A percentile compares a stretch with the other conserved stretches of the same genome.
phyloP scores from a whole-genome alignment of 2,797 vertebrate genomes.

The Gastrophryne carolinensis region DNA sequence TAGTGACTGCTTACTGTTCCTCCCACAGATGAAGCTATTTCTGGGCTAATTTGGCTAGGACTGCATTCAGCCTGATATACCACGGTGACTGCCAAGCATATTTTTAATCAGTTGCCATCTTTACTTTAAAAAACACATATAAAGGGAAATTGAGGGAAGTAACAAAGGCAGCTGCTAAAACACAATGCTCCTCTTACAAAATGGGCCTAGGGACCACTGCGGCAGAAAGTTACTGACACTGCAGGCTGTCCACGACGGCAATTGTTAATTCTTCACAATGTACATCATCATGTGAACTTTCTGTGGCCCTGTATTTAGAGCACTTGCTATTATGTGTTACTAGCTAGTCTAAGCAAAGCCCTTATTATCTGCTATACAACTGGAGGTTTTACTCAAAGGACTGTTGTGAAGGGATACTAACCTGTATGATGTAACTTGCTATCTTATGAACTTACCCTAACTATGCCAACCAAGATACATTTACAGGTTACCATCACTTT shows the following conservation, averaged over 20 bases:
- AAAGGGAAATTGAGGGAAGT: constrained; percentile 63
- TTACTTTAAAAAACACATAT: constrained; percentile 55
- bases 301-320: constrained; percentile 54
- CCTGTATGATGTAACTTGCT: too few relatives aligned
- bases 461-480: too few relatives aligned
- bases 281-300: constrained; percentile 59
- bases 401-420: too few relatives aligned
- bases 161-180: constrained; percentile 61
- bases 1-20: constrained; percentile 61
- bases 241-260: constrained; percentile 61
- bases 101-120: constrained; percentile 59
- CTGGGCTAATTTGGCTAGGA: constrained; percentile 64
- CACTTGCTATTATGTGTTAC: constrained; percentile 30
- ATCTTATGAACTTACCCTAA: too few relatives aligned
- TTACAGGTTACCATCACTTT: too few relatives aligned
- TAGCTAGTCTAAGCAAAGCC: background rate
- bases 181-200: constrained; percentile 59
- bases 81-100: constrained; percentile 61
- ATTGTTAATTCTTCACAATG: constrained; percentile 62
- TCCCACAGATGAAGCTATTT: constrained; percentile 58
- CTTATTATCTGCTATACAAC: too few relatives aligned
- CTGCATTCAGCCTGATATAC: constrained; percentile 62
- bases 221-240: constrained; percentile 61
- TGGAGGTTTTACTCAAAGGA: too few relatives aligned
- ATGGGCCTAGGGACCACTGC: constrained; percentile 59